A percentile compares a stretch with the other conserved stretches of the same genome.
Evolutionary conservation across 64 coral and sea anemone genomes (phyloP).

Genomic region (Montipora capricornis): DNA sequence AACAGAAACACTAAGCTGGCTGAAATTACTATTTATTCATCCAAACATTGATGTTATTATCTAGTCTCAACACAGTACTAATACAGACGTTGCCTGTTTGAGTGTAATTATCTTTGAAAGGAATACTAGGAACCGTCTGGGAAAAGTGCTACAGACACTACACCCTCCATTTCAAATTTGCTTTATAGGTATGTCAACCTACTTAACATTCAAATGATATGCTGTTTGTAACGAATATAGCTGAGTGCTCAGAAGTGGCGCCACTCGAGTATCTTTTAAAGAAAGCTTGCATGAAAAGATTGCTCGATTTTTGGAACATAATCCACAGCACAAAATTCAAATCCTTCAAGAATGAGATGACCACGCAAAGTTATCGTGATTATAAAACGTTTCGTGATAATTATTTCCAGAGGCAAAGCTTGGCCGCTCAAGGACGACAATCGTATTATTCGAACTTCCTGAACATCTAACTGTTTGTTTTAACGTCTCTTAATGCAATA

Average conservation of each 20-base stretch:
- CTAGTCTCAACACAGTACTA: neutral
- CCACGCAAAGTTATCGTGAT: neutral
- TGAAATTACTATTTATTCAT: neutral
- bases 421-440: constrained; percentile 26
- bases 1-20: neutral
- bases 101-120: neutral
- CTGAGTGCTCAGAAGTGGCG: constrained; percentile 38
- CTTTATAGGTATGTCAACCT: constrained; percentile 38
- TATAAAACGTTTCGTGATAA: constrained; percentile 19
- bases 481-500: constrained; percentile 55
- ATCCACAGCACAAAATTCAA: neutral
- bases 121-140: neutral
- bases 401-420: neutral
- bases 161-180: constrained; percentile 53
- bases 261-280: constrained; percentile 34
- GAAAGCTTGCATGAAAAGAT: constrained; percentile 16
- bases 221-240: constrained; percentile 60
- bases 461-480: constrained; percentile 55
- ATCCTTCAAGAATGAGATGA: neutral
- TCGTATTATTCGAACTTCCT: constrained; percentile 45
- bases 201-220: constrained; percentile 48
- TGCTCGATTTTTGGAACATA: constrained; percentile 7
- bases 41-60: neutral
- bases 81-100: neutral
- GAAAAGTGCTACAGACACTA: neutral